A percentile compares a stretch with the other conserved stretches of the same genome.
Conservation (phyloP, 2,888 invertebrate species). For the Drosophila picticornis region DNA sequence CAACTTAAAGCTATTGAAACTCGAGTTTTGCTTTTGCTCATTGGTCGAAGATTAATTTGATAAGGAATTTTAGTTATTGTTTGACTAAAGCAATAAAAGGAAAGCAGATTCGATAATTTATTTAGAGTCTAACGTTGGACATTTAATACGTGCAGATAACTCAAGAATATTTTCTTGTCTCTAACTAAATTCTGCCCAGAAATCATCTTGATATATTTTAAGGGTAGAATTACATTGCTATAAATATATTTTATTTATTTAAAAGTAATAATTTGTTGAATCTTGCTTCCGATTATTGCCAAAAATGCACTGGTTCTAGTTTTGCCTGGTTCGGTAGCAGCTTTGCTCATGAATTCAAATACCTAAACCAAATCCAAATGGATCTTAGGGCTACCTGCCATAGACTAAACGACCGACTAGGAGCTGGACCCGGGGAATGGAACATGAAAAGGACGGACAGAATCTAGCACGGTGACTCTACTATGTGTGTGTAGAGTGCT, state of each 20-base stretch:
- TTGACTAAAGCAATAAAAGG: neutral
- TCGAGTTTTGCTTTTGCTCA: neutral
- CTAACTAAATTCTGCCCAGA: neutral
- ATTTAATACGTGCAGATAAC: neutral
- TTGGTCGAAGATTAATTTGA: neutral
- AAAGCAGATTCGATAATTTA: neutral
- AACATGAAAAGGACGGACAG: constrained; percentile 21
- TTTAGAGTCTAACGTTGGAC: neutral
- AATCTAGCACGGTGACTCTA: constrained; percentile 28
- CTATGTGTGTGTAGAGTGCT: constrained; percentile 30
- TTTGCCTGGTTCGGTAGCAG: neutral
- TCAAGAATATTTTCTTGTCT: neutral
- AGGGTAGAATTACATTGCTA: no score
- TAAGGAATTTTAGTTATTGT: neutral
- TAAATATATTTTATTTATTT: neutral
- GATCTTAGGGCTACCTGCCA: neutral
- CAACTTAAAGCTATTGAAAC: constrained; percentile 5
- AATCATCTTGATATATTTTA: neutral
- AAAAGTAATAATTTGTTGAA: neutral
- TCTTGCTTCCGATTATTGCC: neutral
- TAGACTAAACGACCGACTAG: neutral
- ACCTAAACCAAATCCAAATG: neutral
- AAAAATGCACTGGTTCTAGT: neutral
- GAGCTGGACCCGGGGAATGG: neutral
- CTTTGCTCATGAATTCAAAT: neutral